Evolutionary conservation across 2,888 invertebrate species (phyloP).

Genomic region (Sminthurinus aureus): DNA sequence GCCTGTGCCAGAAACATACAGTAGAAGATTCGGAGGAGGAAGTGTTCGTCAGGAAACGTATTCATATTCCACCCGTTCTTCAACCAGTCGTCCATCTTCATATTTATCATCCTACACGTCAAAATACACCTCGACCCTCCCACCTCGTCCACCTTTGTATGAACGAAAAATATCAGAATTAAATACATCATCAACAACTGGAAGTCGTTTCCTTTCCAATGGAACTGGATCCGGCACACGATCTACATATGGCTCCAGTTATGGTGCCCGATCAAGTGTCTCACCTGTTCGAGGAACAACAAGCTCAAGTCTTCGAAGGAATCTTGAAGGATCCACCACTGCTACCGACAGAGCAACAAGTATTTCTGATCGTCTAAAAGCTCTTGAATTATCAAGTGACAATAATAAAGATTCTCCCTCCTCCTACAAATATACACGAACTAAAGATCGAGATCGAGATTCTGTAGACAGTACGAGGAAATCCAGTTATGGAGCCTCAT

Average conservation of each 20-base stretch:
- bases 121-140: slow-evolving; percentile 50
- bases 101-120: slow-evolving; percentile 53
- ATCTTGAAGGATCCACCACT: slow-evolving; percentile 28
- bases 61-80: slow-evolving; percentile 45
- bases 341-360: slow-evolving; percentile 31
- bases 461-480: slow-evolving; percentile 18
- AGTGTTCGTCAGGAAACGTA: slow-evolving; percentile 51
- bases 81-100: slow-evolving; percentile 41
- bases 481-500: slow-evolving; percentile 6
- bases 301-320: slow-evolving; percentile 37
- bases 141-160: slow-evolving; percentile 55
- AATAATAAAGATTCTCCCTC: slow-evolving; percentile 43
- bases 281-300: slow-evolving; percentile 46
- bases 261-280: slow-evolving; percentile 49
- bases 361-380: slow-evolving; percentile 52
- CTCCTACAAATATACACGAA: slow-evolving; percentile 38
- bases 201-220: slow-evolving; percentile 51
- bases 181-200: slow-evolving; percentile 38
- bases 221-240: slow-evolving; percentile 41
- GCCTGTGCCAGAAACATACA: slow-evolving; percentile 58
- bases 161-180: slow-evolving; percentile 55
- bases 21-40: slow-evolving; percentile 40
- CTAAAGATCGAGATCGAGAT: slow-evolving; percentile 35
- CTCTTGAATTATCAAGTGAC: slow-evolving; percentile 50
- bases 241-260: slow-evolving; percentile 37